These are phyloP conservation scores for Drosophila gaucha DNA, from an alignment of 2,888 invertebrate species.

Conservation along the genomic window DNA sequence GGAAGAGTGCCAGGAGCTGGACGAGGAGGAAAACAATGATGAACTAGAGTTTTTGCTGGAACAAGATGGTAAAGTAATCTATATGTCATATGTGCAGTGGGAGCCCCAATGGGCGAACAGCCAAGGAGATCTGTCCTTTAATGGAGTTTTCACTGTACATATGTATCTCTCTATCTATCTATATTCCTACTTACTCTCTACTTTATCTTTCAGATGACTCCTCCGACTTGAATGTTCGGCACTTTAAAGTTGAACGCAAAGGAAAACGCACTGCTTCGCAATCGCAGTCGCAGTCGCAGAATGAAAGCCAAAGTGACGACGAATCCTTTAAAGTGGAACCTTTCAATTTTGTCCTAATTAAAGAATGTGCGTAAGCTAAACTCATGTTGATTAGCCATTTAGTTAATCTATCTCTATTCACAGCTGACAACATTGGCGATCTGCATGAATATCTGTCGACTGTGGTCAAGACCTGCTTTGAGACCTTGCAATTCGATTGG, in stretches of 20 bases:
- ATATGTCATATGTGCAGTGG: background rate
- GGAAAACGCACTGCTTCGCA: background rate
- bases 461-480: constrained; percentile 70
- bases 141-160: background rate
- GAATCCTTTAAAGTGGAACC: constrained; percentile 53
- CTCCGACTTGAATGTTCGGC: constrained; percentile 22
- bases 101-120: background rate
- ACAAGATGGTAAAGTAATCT: constrained; percentile 29
- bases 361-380: constrained; percentile 48
- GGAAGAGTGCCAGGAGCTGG: background rate
- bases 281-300: constrained; percentile 16
- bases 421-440: constrained; percentile 60
- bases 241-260: constrained; percentile 38
- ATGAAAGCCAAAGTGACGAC: constrained; percentile 48
- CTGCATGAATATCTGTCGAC: constrained; percentile 66
- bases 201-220: constrained; percentile 12
- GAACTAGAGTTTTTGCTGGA: constrained; percentile 44
- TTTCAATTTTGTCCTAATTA: constrained; percentile 63
- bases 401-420: background rate
- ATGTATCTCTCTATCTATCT: background rate
- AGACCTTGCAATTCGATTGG: constrained; percentile 67
- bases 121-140: background rate
- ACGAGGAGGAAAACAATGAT: constrained; percentile 28
- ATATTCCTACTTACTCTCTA: no score
- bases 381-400: accelerated